Base-by-base conservation (phyloP, 1,140 invertebrate genomes). In the Ostrea edulis region DNA sequence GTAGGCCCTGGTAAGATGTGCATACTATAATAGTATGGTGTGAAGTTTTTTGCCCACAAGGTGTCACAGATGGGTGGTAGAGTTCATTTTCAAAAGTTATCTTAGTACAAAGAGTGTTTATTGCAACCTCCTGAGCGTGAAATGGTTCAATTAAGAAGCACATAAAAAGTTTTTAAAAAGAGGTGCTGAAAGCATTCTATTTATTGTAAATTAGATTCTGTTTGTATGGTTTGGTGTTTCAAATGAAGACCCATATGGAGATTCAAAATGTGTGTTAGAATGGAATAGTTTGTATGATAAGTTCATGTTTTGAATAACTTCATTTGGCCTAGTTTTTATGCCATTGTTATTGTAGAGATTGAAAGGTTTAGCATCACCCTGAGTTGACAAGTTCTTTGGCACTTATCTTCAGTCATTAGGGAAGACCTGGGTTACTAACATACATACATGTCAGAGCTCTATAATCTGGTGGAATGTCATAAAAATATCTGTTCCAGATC, bases 381-480 rank as follows among this genome's bases (percentile, higher is more conserved):
- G 68, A 35, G 68, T 35, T 71, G 68, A 5, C 25, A 71, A 35
- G 25, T 71, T 71, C 68, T 25, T 14, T 14, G 29, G 25, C 55
- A 77, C 68, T 77, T 77, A 77, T 35, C 29, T 77, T 77, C 68
- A 22, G 12, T 22, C 65, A 71, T 71, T 71, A 71, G 65, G 22
- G n/a, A 12, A 71, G 65, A 77, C 68, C 35, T 29, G 68, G 35
- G 68, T 44, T 77, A 77, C 29, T 77, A 77, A 25, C 12, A 8
- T 8, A 77, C 22, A 9, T 35, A 25, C 11, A 12, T 77, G 68
- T 29, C 68, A 77, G 68, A 25, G 11, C 22, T 25, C 68, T 4
- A 25, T 77, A 77, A 77, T 77, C 68, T 35, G 14, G 22, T 77
- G 68, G 25, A 77, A 77, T 77, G 68, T 77, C 68, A 77, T 77